Conservation (phyloP, 2,113 vertebrate species). For the Mystacornis crossleyi region DNA sequence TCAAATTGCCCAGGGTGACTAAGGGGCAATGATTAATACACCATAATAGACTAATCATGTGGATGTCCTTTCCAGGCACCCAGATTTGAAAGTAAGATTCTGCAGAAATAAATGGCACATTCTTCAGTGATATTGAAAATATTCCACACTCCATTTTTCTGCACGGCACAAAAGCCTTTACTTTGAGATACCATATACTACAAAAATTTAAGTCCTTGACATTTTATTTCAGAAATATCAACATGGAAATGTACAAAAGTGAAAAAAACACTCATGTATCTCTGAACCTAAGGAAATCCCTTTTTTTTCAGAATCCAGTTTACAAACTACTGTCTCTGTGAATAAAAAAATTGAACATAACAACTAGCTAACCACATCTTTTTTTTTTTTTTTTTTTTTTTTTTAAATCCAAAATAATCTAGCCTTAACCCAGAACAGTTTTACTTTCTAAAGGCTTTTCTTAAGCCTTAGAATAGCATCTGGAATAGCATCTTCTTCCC, state of each 20-base stretch:
- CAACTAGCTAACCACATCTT: neutral
- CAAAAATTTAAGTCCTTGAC: neutral
- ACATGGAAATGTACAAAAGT: neutral
- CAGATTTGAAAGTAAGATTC: constrained; percentile 1
- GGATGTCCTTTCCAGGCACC: neutral
- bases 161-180: neutral
- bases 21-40: neutral
- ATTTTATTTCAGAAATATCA: neutral
- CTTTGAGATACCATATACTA: neutral
- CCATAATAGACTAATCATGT: neutral
- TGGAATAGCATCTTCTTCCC: neutral
- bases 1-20: neutral
- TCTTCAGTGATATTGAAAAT: neutral
- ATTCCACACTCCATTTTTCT: neutral
- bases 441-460: neutral
- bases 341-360: neutral
- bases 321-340: neutral
- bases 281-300: neutral
- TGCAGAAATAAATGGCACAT: neutral
- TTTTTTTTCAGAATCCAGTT: neutral
- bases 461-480: too few relatives aligned
- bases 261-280: neutral
- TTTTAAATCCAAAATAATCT: neutral
- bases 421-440: neutral
- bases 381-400: neutral